Evolutionary conservation across 2,797 vertebrate genomes (phyloP), one percentile per base, ranked within the genome.

Genomic region (Rhinogobio ventralis): DNA sequence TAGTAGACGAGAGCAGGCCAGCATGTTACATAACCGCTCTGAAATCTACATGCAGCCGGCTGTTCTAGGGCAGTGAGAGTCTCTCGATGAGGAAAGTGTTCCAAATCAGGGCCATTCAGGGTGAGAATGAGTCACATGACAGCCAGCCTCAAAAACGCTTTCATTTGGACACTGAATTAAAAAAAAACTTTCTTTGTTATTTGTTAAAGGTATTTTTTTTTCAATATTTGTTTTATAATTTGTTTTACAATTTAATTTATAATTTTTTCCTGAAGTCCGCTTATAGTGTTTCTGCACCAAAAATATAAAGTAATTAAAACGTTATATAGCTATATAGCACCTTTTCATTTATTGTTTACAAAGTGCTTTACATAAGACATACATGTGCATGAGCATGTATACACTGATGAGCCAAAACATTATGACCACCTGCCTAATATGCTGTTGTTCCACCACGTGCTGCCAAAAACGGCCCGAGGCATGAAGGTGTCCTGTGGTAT

Each of bases 71-170:
- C 71, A 73, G 71, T 1, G 46, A 25, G 68, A 73, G 45, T 49
- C 45, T 73, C 45, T 49, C 25, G 25, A 73, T 0, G 25, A 4
- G 71, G 71, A 73, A 73, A 73, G 30, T 51, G 25, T 7, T 73
- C 71, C 71, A 73, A 28, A 51, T 49, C 45, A 73, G 45, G 25
- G 71, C 46, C 71, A 30, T 73, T 73, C 46, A 73, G 71, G 71
- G 71, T 73, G 46, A 73, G 71, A 73, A 28, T 51, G 71, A 73
- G 30, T 49, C 71, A 51, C 71, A 73, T 73, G 46, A 51, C 19
- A 7, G 71, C 42, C 42, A 30, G 46, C 25, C 46, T 73, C 5
- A 6, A 73, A 51, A 30, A 10, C n/a, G 42, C 71, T 51, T 73
- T 73, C 25, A 72, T 49, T 72, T 17, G 8, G 42, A 72, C 62